Percentiles rank a stretch among this genome's conserved stretches.
Evolutionary conservation across 2,113 vertebrate genomes (phyloP).

Genomic region (Carassius carassius): DNA sequence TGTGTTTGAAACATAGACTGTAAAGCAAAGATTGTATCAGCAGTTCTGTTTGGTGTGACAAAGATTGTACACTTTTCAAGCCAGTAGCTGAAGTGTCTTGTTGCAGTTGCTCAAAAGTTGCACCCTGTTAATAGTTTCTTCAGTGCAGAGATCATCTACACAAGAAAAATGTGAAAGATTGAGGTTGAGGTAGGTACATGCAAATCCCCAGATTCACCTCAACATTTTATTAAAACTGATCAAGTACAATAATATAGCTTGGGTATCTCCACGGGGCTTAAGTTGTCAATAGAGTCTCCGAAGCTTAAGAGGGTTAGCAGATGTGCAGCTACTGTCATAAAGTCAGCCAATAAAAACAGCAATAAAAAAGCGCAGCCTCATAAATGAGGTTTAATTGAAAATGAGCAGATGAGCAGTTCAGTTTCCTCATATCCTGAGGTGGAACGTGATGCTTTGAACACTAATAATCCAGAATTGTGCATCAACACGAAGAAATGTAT

Average conservation of each 20-base stretch:
- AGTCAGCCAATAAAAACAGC: constrained; percentile 62
- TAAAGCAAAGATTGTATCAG: too few relatives aligned
- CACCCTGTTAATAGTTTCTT: too few relatives aligned
- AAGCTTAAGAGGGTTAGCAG: constrained; percentile 40
- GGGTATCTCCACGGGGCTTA: background rate
- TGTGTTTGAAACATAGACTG: too few relatives aligned
- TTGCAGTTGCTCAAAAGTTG: too few relatives aligned
- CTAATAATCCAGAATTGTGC: constrained; percentile 22
- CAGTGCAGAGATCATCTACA: background rate
- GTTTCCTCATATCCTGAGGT: constrained; percentile 7
- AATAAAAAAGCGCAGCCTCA: constrained; percentile 60
- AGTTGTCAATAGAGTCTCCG: background rate
- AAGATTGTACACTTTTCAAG: too few relatives aligned
- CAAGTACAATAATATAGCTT: background rate
- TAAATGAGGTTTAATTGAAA: constrained; percentile 76
- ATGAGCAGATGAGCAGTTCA: constrained; percentile 64
- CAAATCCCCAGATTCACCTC: background rate
- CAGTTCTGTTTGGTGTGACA: too few relatives aligned
- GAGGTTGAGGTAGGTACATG: background rate
- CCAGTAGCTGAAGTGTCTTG: too few relatives aligned
- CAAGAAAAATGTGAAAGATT: background rate
- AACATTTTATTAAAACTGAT: background rate
- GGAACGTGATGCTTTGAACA: background rate
- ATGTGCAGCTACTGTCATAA: constrained; percentile 63
- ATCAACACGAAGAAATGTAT: background rate